These are phyloP conservation scores for Fragum sueziense DNA, from an alignment of 2,888 invertebrate genomes.

Conservation along the genomic window DNA sequence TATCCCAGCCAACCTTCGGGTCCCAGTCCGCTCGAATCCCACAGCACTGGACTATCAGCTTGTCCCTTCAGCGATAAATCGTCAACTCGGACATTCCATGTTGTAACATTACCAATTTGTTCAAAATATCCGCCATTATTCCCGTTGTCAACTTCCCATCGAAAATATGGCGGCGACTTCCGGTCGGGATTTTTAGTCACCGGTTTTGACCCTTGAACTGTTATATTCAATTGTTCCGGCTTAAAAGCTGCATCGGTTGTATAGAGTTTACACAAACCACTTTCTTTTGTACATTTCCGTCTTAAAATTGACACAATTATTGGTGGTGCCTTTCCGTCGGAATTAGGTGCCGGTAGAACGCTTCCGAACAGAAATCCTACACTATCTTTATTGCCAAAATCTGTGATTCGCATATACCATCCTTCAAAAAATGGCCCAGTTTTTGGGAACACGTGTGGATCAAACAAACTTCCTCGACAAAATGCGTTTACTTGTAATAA, in stretches of 20 bases:
- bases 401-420: conserved; percentile 71
- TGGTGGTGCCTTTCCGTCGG: conserved; percentile 29
- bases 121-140: conserved; percentile 56
- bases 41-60: conserved; percentile 57
- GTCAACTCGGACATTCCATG: conserved; percentile 61
- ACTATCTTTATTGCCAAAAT: conserved; percentile 54
- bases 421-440: conserved; percentile 72
- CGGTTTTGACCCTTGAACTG: conserved; percentile 62
- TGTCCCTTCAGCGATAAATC: conserved; percentile 53
- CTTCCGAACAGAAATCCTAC: conserved; percentile 62
- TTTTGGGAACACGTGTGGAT: conserved; percentile 68
- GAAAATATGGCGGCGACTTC: conserved; percentile 64
- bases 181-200: conserved; percentile 65
- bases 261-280: conserved; percentile 25
- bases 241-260: conserved; percentile 55
- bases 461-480: conserved; percentile 59
- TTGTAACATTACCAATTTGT: conserved; percentile 54
- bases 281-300: conserved; percentile 16
- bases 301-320: conserved; percentile 53
- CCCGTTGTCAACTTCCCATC: conserved; percentile 52
- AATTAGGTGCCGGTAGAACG: conserved; percentile 58
- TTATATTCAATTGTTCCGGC: conserved; percentile 52
- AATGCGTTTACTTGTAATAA: too few species aligned
- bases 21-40: conserved; percentile 67
- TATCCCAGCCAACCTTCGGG: conserved; percentile 71